Evolutionary conservation across 1,140 invertebrate genomes (phyloP).

Genomic region (Saccostrea cuccullata): DNA sequence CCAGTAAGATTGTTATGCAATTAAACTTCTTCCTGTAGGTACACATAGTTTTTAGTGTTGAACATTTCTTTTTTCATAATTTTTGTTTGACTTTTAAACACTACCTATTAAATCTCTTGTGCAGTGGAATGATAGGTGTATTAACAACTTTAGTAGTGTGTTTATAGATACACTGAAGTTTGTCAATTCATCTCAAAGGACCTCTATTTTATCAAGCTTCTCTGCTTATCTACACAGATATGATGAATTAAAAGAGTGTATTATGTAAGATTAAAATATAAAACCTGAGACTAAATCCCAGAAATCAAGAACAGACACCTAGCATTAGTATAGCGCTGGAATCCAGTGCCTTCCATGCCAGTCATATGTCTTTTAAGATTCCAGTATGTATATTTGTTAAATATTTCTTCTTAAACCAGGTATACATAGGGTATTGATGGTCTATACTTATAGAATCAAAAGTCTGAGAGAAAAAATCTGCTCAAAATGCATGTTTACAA

Average conservation of each 20-base stretch:
- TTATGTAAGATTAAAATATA: slow-evolving; percentile 33
- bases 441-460: no score
- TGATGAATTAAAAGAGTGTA: background rate
- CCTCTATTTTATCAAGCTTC: background rate
- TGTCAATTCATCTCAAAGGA: background rate
- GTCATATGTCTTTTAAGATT: background rate
- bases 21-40: background rate
- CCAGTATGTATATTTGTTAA: background rate
- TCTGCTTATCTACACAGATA: slow-evolving; percentile 10
- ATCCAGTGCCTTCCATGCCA: background rate
- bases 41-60: background rate
- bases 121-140: background rate
- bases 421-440: background rate
- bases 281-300: background rate
- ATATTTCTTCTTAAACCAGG: background rate
- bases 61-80: background rate
- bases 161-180: slow-evolving; percentile 1
- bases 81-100: background rate
- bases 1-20: background rate
- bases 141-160: background rate
- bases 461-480: background rate
- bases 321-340: background rate
- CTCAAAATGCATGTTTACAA: background rate
- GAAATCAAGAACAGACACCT: background rate
- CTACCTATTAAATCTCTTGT: background rate